These are phyloP conservation scores for Poliocrania exsul DNA, from an alignment of 2,797 vertebrate species.

Conservation along the genomic window DNA sequence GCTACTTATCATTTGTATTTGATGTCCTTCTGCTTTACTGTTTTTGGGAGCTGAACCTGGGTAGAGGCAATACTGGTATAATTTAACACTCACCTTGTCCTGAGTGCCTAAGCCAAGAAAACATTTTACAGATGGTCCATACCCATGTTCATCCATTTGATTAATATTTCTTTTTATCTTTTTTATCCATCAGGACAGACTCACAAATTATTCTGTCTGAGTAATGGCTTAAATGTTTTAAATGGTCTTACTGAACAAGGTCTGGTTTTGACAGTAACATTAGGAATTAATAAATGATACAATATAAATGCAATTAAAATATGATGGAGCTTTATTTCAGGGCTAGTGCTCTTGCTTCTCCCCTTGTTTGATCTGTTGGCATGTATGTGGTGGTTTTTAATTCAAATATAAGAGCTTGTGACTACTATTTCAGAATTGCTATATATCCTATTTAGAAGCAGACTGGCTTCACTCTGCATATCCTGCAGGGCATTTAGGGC, in stretches of 20 bases:
- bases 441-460: background rate
- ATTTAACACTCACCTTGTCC: background rate
- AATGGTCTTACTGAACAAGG: background rate
- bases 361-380: background rate
- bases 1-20: background rate
- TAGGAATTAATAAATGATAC: background rate
- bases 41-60: background rate
- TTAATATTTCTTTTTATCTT: background rate
- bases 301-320: background rate
- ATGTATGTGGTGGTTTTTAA: background rate
- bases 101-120: background rate
- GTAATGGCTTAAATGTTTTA: background rate
- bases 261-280: background rate
- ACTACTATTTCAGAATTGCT: background rate
- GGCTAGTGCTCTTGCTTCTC: background rate
- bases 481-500: background rate
- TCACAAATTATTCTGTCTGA: background rate
- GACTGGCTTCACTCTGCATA: background rate
- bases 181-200: background rate
- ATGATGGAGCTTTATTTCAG: background rate
- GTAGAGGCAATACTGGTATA: background rate
- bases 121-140: background rate
- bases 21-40: background rate
- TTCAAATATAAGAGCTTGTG: background rate
- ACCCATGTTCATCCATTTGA: background rate